These are phyloP conservation scores for Notolepis coatsorum DNA, from an alignment of 2,797 vertebrate species.

Conservation along the genomic window DNA sequence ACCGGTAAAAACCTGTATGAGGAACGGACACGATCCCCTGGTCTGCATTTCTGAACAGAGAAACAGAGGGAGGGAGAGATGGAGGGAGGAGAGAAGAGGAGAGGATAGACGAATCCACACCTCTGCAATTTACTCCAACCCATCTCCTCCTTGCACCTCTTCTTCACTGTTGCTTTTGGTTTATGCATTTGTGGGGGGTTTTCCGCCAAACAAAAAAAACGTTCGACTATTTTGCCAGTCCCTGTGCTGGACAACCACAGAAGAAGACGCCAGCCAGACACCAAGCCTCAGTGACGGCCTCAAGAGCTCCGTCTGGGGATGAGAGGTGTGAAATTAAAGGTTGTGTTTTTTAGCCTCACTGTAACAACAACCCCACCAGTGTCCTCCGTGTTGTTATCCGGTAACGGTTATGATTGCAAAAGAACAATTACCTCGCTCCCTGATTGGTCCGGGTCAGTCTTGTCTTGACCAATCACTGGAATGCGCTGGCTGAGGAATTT, in stretches of 20 bases:
- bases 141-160: neutral
- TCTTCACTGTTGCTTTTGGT: conserved; percentile 11
- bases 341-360: conserved; percentile 16
- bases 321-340: conserved; percentile 1
- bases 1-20: too few relatives aligned
- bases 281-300: neutral
- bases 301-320: neutral
- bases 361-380: conserved; percentile 5
- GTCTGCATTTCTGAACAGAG: too few relatives aligned
- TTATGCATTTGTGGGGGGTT: neutral
- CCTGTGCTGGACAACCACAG: neutral
- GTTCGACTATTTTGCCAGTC: neutral
- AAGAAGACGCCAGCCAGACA: conserved; percentile 20
- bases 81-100: conserved; percentile 23
- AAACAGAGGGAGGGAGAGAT: conserved; percentile 39
- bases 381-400: conserved; percentile 12
- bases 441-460: neutral
- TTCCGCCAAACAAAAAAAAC: neutral
- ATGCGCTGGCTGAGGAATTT: neutral
- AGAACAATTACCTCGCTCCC: neutral
- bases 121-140: conserved; percentile 19
- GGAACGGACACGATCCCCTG: neutral
- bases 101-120: conserved; percentile 3
- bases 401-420: neutral
- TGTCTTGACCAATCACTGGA: neutral